Evolutionary conservation across 1,140 invertebrate species (phyloP), one percentile per base, ranked within the genome.

Genomic region (Halictus rubicundus): DNA sequence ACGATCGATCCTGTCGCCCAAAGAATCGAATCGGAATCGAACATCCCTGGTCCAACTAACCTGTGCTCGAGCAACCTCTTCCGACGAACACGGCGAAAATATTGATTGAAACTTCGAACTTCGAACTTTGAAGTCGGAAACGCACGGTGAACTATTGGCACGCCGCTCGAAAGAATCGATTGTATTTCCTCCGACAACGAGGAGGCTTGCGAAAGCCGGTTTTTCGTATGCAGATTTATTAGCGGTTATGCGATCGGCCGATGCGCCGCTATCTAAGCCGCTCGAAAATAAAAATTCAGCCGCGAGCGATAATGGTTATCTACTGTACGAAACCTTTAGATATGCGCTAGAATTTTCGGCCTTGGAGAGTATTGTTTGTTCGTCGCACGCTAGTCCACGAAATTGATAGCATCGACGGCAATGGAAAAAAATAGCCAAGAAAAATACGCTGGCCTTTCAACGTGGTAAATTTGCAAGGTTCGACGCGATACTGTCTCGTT

Each of bases 231-330:
- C 37, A 49, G 49, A 59, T 57, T 78, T 78, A 78, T 78, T 78
- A 73, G 57, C 54, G 42, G 23, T 46, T 46, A 46, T 12, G 60
- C 25, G 68, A 65, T 65, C 21, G 16, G 25, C 27, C 16, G 27
- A 54, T 64, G 6, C 16, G 16, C 49, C 14, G 37, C 21, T 78
- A 73, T 73, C 69, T 78, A 49, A 59, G 57, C n/a, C 21, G 61
- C 16, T 8, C 23, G 27, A 49, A 25, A 59, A 65, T 73, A 84
- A 66, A 79, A 79, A 59, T 73, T 79, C 37, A 59, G 21, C 27
- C 14, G 7, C 12, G 5, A 21, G 23, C 52, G 77, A 79, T 79
- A 73, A 27, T 60, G 9, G 49, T 66, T 79, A 79, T 79, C 77
- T 73, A 8, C 2, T 32, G 32, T 32, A 32, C 3, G 61, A 49